Conservation (phyloP, 2,888 invertebrate genomes). For the Dione juno region DNA sequence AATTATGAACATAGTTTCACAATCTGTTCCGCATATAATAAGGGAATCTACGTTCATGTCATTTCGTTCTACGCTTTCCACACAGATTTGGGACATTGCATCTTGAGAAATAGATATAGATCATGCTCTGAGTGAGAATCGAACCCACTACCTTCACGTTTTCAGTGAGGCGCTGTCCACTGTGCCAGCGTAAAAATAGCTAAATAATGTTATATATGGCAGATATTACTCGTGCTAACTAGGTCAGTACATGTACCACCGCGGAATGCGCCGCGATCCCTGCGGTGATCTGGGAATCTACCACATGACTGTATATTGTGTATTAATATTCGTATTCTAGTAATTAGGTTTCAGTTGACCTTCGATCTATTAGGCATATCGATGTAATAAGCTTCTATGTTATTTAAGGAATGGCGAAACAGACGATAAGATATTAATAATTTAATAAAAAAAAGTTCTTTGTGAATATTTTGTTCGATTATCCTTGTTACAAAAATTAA, state of each 20-base stretch:
- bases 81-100: too few species aligned
- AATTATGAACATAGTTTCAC: too few species aligned
- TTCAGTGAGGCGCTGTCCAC: too few species aligned
- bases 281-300: slow-evolving; percentile 16
- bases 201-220: not conserved
- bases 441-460: too few species aligned
- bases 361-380: slow-evolving; percentile 9
- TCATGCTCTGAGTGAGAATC: too few species aligned
- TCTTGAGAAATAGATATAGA: too few species aligned
- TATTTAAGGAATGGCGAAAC: not conserved
- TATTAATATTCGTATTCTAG: slow-evolving; percentile 23
- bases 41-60: too few species aligned
- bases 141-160: too few species aligned
- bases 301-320: slow-evolving; percentile 12
- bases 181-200: not conserved
- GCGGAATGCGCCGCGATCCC: slow-evolving; percentile 11
- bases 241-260: not conserved
- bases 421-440: not conserved
- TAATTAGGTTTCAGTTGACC: slow-evolving; percentile 13
- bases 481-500: too few species aligned
- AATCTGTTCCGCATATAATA: too few species aligned
- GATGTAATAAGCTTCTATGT: not conserved
- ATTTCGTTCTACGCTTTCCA: too few species aligned
- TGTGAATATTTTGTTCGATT: too few species aligned
- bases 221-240: not conserved